These are phyloP conservation scores for Sepiola atlantica DNA, from an alignment of 2,888 invertebrate genomes.

Conservation along the genomic window DNA sequence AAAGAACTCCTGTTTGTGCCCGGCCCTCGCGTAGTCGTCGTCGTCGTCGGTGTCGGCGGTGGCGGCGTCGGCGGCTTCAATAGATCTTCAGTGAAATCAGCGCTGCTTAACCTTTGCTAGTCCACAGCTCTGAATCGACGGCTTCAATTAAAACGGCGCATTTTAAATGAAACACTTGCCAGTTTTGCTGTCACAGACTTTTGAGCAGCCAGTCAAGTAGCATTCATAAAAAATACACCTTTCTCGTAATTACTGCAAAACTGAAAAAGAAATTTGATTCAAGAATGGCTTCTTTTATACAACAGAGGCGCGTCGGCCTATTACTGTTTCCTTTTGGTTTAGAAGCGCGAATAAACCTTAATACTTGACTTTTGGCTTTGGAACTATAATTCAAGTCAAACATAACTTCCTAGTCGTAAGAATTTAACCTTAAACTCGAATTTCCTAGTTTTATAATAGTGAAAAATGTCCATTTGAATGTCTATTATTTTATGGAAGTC, in stretches of 20 bases:
- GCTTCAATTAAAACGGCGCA: neutral
- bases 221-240: neutral
- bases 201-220: neutral
- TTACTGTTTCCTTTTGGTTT: no score
- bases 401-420: no score
- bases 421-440: no score
- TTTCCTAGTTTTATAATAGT: no score
- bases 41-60: neutral
- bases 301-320: no score
- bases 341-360: no score
- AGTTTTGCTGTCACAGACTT: neutral
- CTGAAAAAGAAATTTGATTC: neutral
- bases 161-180: neutral
- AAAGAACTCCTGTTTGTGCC: neutral
- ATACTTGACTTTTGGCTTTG: no score
- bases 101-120: neutral
- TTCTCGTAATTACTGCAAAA: neutral
- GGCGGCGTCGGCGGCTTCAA: neutral
- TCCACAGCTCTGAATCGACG: neutral
- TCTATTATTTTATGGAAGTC: no score
- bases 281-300: no score
- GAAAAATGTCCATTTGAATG: no score
- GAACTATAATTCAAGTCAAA: no score
- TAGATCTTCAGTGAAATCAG: neutral
- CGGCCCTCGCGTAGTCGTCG: neutral